phyloP scores from a whole-genome alignment of 2,113 vertebrate genomes.

The Dinomys branickii region DNA sequence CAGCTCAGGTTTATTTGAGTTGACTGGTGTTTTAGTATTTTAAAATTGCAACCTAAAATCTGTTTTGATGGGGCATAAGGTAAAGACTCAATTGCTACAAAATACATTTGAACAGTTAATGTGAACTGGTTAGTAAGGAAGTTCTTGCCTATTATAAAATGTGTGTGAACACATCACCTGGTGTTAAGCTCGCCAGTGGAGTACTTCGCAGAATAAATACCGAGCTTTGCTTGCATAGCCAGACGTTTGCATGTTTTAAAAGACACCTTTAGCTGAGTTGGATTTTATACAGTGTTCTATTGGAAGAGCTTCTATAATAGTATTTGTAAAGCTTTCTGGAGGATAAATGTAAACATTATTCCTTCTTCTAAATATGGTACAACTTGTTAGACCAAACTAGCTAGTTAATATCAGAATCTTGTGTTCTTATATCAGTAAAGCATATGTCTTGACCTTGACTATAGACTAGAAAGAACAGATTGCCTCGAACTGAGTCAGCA shows the following conservation, averaged over 20 bases:
- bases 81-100: neutral
- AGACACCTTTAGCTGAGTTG: neutral
- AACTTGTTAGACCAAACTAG: neutral
- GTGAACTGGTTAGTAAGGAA: constrained; percentile 11
- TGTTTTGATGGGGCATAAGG: neutral
- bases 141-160: neutral
- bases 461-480: neutral
- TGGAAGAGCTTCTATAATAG: neutral
- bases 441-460: neutral
- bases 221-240: neutral
- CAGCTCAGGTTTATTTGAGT: constrained; percentile 37
- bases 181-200: neutral
- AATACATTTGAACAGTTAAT: constrained; percentile 10
- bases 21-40: constrained; percentile 13
- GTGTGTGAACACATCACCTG: neutral
- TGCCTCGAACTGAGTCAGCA: neutral
- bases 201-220: neutral
- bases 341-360: neutral
- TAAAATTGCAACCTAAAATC: constrained; percentile 34
- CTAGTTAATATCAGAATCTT: neutral
- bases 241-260: constrained; percentile 42
- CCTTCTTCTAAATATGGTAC: neutral
- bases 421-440: neutral
- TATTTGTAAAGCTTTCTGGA: constrained; percentile 14
- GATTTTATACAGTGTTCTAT: neutral